Evolutionary conservation across 2,888 invertebrate species (phyloP).

Genomic region (Anaspis maculata): DNA sequence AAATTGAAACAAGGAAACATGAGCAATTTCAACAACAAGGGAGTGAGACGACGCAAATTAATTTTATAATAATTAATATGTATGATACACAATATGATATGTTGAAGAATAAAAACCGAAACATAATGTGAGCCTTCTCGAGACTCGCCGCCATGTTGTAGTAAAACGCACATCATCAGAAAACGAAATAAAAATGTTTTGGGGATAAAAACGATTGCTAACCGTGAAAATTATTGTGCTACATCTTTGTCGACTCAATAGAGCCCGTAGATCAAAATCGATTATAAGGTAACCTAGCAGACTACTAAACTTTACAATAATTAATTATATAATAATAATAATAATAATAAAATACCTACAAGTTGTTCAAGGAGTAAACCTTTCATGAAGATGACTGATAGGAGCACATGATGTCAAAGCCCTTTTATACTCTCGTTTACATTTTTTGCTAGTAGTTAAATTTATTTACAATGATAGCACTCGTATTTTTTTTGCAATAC

Average conservation of each 20-base stretch:
- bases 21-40: slow-evolving; percentile 13
- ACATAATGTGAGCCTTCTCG: no score
- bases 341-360: no score
- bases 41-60: slow-evolving; percentile 4
- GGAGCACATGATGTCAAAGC: no score
- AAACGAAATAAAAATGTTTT: no score
- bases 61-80: slow-evolving; percentile 6
- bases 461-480: slow-evolving; percentile 28
- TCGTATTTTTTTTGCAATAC: slow-evolving; percentile 18
- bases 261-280: slow-evolving; percentile 29
- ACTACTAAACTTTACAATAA: slow-evolving; percentile 42
- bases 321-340: slow-evolving; percentile 34
- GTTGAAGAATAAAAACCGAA: slow-evolving; percentile 18
- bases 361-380: slow-evolving; percentile 26
- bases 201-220: no score
- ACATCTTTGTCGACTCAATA: slow-evolving; percentile 34
- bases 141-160: no score
- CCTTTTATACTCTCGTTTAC: slow-evolving; percentile 18
- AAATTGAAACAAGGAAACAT: slow-evolving; percentile 13
- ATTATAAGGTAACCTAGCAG: slow-evolving; percentile 35
- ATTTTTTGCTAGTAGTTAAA: no score
- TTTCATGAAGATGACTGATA: slow-evolving; percentile 32
- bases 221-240: slow-evolving; percentile 44
- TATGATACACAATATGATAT: no score
- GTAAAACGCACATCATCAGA: no score